phyloP scores from a whole-genome alignment of 2,888 invertebrate genomes.

The Chrysomela aeneicollis region DNA sequence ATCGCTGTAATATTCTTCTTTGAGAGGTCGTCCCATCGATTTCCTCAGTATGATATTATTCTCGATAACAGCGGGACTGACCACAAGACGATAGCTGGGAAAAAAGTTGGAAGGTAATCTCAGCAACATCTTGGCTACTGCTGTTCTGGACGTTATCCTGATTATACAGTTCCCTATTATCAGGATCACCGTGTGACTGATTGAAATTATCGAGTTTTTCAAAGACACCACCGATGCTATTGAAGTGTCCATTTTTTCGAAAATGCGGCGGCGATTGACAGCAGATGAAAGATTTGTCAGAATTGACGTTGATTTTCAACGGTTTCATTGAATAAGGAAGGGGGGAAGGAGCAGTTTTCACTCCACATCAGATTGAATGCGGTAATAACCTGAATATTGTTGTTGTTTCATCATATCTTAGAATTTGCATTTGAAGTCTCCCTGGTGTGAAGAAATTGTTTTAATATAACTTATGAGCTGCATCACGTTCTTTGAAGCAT shows the following conservation, averaged over 20 bases:
- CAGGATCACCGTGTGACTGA: slow-evolving; percentile 24
- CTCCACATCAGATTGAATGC: too few relatives aligned
- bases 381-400: too few relatives aligned
- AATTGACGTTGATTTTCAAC: too few relatives aligned
- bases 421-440: too few relatives aligned
- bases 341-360: background rate
- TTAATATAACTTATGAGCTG: too few relatives aligned
- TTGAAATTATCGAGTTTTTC: slow-evolving; percentile 10
- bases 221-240: slow-evolving; percentile 9
- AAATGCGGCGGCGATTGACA: slow-evolving; percentile 5
- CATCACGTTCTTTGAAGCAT: background rate
- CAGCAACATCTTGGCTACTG: slow-evolving; percentile 39
- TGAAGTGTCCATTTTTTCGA: slow-evolving; percentile 3
- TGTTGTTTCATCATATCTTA: too few relatives aligned
- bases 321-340: background rate
- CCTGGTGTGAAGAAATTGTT: too few relatives aligned
- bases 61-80: slow-evolving; percentile 34
- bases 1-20: slow-evolving; percentile 18
- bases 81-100: slow-evolving; percentile 38
- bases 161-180: slow-evolving; percentile 31
- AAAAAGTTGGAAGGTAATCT: slow-evolving; percentile 40
- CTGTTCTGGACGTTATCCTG: slow-evolving; percentile 35
- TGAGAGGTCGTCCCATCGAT: slow-evolving; percentile 12
- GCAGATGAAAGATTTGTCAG: background rate
- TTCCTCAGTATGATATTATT: slow-evolving; percentile 34